Conservation (phyloP, 2,888 invertebrate species). For the Crocallis elinguaria region DNA sequence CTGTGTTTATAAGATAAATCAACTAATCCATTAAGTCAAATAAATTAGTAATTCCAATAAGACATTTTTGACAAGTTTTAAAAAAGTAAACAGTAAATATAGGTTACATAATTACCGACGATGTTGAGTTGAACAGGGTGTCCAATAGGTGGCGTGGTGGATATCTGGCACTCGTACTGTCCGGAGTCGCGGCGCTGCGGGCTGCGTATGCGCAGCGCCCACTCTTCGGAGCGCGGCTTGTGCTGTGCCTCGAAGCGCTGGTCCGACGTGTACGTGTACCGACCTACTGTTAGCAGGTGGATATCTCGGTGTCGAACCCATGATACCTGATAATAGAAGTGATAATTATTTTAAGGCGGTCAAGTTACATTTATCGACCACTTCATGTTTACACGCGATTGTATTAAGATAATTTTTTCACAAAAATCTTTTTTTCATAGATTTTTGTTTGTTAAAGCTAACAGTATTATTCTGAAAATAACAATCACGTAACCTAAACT, state of each 20-base stretch:
- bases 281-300: slow-evolving; percentile 94
- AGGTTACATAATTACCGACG: neutral
- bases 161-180: slow-evolving; percentile 96
- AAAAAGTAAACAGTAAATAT: too few species aligned
- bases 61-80: too few species aligned
- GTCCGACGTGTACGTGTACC: slow-evolving; percentile 94
- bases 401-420: too few species aligned
- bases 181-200: slow-evolving; percentile 93
- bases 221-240: slow-evolving; percentile 94
- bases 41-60: too few species aligned
- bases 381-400: too few species aligned
- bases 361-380: neutral
- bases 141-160: slow-evolving; percentile 94
- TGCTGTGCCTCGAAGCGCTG: slow-evolving; percentile 93
- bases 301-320: slow-evolving; percentile 97
- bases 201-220: slow-evolving; percentile 88
- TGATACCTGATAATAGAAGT: slow-evolving; percentile 88
- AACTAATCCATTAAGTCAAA: too few species aligned
- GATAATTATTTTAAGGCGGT: neutral
- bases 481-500: too few species aligned
- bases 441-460: too few species aligned
- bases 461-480: too few species aligned
- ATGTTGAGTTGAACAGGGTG: slow-evolving; percentile 90
- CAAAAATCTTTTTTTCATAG: too few species aligned
- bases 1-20: too few species aligned